These are phyloP conservation scores for Itoplectis maculator DNA, from an alignment of 2,888 invertebrate species.

Conservation along the genomic window DNA sequence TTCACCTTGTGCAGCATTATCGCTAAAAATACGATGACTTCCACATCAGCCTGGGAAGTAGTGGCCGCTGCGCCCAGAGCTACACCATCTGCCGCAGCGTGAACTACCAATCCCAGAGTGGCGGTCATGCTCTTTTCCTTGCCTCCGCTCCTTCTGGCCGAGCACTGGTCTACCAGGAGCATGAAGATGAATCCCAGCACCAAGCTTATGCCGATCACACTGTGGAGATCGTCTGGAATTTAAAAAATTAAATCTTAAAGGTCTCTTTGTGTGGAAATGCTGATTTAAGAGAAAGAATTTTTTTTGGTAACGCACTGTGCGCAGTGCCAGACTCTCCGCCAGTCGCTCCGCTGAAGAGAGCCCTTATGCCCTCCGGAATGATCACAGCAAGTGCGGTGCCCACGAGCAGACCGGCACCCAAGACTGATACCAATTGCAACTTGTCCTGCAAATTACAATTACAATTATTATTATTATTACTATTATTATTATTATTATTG, in stretches of 20 bases:
- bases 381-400: conserved; percentile 99
- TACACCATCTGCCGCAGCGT: conserved; percentile 99
- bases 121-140: conserved; percentile 94
- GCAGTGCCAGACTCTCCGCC: conserved; percentile 41
- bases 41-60: conserved; percentile 97
- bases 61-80: conserved; percentile 99
- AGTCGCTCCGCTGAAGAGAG: conserved; percentile 86
- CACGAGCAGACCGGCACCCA: conserved; percentile 98
- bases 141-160: conserved; percentile 87
- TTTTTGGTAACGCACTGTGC: conserved; percentile 53
- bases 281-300: neutral
- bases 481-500: neutral
- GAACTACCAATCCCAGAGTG: conserved; percentile 98
- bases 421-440: conserved; percentile 95
- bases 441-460: conserved; percentile 90
- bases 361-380: conserved; percentile 98
- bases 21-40: conserved; percentile 98
- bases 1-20: conserved; percentile 98
- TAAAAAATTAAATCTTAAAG: conserved; percentile 34
- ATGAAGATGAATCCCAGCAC: conserved; percentile 99
- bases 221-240: conserved; percentile 88
- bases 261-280: too few species aligned
- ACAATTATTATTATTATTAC: too few species aligned
- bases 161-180: conserved; percentile 96
- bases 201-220: conserved; percentile 95